Conservation (phyloP, 2,113 vertebrate genomes). For the Saimiri boliviensis region DNA sequence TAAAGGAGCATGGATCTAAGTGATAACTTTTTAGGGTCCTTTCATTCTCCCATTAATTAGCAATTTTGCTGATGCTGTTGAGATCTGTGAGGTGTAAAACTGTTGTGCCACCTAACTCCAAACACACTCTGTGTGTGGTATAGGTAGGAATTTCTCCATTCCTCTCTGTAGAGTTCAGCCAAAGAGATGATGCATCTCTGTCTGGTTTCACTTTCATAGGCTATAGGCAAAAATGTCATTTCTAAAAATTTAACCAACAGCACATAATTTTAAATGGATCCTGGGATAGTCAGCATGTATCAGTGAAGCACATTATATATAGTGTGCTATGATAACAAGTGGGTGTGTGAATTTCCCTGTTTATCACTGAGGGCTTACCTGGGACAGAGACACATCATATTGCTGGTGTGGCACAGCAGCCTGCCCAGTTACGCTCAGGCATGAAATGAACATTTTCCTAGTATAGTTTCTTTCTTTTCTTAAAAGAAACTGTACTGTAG, state of each 20-base stretch:
- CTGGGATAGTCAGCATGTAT: neutral
- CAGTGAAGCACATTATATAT: neutral
- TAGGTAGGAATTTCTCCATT: neutral
- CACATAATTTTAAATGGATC: neutral
- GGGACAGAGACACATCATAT: neutral
- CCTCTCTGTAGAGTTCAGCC: neutral
- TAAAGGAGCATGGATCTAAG: neutral
- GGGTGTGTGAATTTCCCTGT: neutral
- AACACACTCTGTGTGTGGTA: neutral
- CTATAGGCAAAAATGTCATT: neutral
- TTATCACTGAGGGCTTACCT: neutral
- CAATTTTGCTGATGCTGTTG: neutral
- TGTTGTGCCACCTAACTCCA: neutral
- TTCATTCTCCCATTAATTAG: neutral
- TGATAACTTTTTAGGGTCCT: neutral
- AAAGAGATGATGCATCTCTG: neutral
- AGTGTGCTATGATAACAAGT: neutral
- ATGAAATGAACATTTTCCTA: neutral
- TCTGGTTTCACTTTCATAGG: neutral
- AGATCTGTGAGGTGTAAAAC: neutral
- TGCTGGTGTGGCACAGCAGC: neutral
- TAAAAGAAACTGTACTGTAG: neutral
- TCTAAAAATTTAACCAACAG: neutral
- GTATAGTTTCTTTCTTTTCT: neutral
- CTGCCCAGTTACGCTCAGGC: neutral